Conservation (phyloP, 2,888 invertebrate genomes). For the Scrobipalpa atriplicella region DNA sequence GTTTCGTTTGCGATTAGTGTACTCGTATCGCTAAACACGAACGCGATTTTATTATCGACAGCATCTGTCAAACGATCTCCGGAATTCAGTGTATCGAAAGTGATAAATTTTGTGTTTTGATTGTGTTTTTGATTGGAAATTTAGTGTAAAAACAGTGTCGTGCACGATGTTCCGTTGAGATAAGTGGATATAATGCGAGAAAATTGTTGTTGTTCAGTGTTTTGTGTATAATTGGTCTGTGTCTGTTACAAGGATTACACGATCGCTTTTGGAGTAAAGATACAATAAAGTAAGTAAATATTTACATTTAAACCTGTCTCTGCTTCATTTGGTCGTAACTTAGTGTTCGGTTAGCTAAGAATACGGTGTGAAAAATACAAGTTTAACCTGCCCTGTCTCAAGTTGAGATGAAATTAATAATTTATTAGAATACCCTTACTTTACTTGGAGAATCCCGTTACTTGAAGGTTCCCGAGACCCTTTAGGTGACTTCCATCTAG, state of each 20-base stretch:
- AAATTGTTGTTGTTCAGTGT: constrained; percentile 68
- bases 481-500: background rate
- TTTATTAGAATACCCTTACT: constrained; percentile 21
- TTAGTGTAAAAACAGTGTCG: constrained; percentile 54
- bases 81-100: constrained; percentile 51
- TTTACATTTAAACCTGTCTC: constrained; percentile 50
- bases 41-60: constrained; percentile 64
- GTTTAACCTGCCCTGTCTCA: background rate
- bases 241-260: constrained; percentile 60
- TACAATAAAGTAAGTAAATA: constrained; percentile 77
- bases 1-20: constrained; percentile 51
- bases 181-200: constrained; percentile 66
- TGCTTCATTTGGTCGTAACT: background rate
- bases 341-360: background rate
- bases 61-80: constrained; percentile 69
- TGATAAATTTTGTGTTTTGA: constrained; percentile 54
- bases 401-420: constrained; percentile 19
- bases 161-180: constrained; percentile 52
- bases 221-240: constrained; percentile 60
- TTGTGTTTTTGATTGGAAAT: constrained; percentile 48
- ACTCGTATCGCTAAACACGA: constrained; percentile 64
- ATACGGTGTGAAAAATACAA: background rate
- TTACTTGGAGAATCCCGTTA: constrained; percentile 15
- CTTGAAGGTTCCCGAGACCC: background rate
- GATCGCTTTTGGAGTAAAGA: constrained; percentile 68